These are phyloP conservation scores for Zootoca vivipara DNA, from an alignment of 2,113 vertebrate species.

Conservation along the genomic window DNA sequence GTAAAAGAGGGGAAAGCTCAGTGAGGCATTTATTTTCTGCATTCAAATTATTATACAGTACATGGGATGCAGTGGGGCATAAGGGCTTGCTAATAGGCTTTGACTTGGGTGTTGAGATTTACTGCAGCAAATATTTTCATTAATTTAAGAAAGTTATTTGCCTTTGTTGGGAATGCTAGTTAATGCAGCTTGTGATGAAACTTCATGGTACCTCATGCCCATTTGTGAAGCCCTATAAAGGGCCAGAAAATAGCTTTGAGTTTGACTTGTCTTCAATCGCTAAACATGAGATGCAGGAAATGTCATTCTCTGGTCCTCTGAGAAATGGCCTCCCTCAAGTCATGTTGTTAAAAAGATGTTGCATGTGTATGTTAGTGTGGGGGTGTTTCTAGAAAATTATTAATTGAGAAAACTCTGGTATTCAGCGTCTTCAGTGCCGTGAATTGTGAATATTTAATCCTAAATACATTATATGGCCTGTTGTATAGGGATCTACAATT, in stretches of 20 bases:
- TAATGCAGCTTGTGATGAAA: background rate
- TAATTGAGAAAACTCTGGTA: background rate
- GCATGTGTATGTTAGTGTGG: no score
- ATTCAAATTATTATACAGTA: background rate
- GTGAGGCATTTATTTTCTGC: background rate
- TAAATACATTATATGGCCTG: background rate
- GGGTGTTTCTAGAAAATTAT: no score
- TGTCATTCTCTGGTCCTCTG: background rate
- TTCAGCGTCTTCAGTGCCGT: background rate
- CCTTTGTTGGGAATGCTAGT: background rate
- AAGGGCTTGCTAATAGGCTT: background rate
- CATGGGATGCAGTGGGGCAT: background rate
- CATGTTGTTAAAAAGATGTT: no score
- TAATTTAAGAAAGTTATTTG: background rate
- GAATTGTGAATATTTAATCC: background rate
- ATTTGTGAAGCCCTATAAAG: background rate
- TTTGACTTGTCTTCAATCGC: background rate
- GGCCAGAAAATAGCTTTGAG: no score
- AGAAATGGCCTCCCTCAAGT: background rate
- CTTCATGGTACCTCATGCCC: fast-evolving
- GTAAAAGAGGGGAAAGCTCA: background rate
- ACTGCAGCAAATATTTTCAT: background rate
- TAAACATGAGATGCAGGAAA: background rate
- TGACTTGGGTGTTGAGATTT: background rate
- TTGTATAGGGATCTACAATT: background rate